phyloP scores from a whole-genome alignment of 2,888 invertebrate species.

The Conus canariensis region DNA sequence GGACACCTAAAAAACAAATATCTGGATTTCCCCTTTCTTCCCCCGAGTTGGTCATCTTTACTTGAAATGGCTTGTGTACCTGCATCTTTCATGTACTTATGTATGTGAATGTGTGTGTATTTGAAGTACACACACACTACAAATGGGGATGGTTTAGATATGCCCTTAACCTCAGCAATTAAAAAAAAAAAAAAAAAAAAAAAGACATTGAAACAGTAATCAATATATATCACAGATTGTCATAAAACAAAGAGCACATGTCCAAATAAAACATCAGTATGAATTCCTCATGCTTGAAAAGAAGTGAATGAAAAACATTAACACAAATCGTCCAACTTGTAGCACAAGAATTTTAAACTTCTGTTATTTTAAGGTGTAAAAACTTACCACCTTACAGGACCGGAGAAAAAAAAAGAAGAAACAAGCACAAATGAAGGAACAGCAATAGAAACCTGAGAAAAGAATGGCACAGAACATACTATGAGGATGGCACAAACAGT shows the following conservation, averaged over 20 bases:
- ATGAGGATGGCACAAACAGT: background rate
- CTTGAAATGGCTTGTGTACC: too few species aligned
- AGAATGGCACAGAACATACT: conserved; percentile 5
- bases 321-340: too few species aligned
- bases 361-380: background rate
- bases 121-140: background rate
- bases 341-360: too few species aligned
- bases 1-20: too few species aligned
- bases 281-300: background rate
- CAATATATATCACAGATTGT: conserved; percentile 31
- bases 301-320: background rate
- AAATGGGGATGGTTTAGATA: too few species aligned
- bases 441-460: background rate
- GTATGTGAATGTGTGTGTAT: too few species aligned
- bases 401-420: background rate
- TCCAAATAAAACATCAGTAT: background rate
- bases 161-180: background rate
- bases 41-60: too few species aligned
- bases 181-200: background rate
- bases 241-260: background rate
- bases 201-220: background rate
- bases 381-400: background rate
- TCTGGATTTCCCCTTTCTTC: too few species aligned
- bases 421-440: too few species aligned
- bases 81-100: too few species aligned